These are phyloP conservation scores for Conchocele bisecta DNA, from an alignment of 2,888 invertebrate species.

Conservation along the genomic window DNA sequence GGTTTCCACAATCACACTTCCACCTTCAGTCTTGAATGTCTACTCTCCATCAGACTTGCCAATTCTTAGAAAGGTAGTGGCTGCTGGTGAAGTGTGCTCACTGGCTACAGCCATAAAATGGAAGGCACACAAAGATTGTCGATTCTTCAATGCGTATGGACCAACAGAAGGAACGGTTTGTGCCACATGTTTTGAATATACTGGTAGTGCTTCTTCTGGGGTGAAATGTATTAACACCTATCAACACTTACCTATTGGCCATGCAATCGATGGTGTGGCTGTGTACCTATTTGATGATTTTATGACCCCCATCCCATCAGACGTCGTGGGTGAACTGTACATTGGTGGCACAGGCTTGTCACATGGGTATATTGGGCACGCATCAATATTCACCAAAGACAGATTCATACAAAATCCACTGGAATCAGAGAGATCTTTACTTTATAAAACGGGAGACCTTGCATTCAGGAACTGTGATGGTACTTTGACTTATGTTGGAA, in stretches of 20 bases:
- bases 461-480: constrained; percentile 88
- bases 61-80: constrained; percentile 88
- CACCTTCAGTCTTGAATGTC: constrained; percentile 89
- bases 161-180: constrained; percentile 96
- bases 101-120: constrained; percentile 89
- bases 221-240: constrained; percentile 58
- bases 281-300: constrained; percentile 90
- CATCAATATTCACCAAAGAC: constrained; percentile 84
- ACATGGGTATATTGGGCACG: constrained; percentile 88
- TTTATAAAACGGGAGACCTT: constrained; percentile 93
- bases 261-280: constrained; percentile 90
- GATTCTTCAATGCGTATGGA: constrained; percentile 93
- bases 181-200: constrained; percentile 90
- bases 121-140: constrained; percentile 87
- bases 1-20: constrained; percentile 85
- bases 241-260: constrained; percentile 92
- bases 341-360: constrained; percentile 91
- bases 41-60: constrained; percentile 84
- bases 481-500: constrained; percentile 88
- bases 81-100: constrained; percentile 92
- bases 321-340: constrained; percentile 91
- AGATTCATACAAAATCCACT: constrained; percentile 71
- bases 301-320: constrained; percentile 88
- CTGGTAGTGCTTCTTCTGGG: constrained; percentile 74
- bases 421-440: constrained; percentile 69